Base-by-base conservation (phyloP, 92 coral and sea anemone species). In the Virgularia gustaviana region DNA sequence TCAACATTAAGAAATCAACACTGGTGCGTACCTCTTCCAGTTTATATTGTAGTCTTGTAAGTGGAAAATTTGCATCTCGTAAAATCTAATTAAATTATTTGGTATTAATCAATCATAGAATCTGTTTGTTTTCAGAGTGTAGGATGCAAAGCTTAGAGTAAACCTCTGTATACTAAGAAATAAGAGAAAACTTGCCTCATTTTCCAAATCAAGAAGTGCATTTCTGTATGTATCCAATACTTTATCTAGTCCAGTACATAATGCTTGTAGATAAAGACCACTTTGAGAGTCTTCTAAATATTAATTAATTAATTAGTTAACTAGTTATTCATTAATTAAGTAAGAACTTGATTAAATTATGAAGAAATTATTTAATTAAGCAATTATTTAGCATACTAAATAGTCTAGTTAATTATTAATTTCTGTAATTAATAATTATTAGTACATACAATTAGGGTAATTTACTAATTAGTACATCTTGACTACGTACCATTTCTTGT, bases 261-360 rank as follows among this genome's bases (percentile, higher is more conserved):
- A 92, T 42, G 98, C 98, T 73, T 92, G 98, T 53, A 92, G 73
- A 49, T 89, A 92, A 79, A 92, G 81, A 6, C 98, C 98, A 73
- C 75, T 77, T 9, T 77, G 70, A 5, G 11, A 66, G 11, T 25
- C 51, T 18, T 32, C 31, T 23, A 60, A 67, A 35, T 49, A 64
- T 57, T 42, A 55, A 79, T 30, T 15, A 71, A 20, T 13, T 13
- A 60, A 19, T 19, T 27, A 25, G 29, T 36, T 51, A 20, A 20
- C 49, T 11, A 39, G 20, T 47, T 44, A 70, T 10, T 28, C 24
- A 53, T 6, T 70, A 4, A 11, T 19, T 29, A 7, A 18, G 80
- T 70, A 36, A 72, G 72, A 77, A 45, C 49, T 35, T 41, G 59
- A 10, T 34, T 28, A 54, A 43, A 57, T 30, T 15, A 15, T 8